Conservation (phyloP, 1,140 invertebrate species). For the Physella acuta region DNA sequence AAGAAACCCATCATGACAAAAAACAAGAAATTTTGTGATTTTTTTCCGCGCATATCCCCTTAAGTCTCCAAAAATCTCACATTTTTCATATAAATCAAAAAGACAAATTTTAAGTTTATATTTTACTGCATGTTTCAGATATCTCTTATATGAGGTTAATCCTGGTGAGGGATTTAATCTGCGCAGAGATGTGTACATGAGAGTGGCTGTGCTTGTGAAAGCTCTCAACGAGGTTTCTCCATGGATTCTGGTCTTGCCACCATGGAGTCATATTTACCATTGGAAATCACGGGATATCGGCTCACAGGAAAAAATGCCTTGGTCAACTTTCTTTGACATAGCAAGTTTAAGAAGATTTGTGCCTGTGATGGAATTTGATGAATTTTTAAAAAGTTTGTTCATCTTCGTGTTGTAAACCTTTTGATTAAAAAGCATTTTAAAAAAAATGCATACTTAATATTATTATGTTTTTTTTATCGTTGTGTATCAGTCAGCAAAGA, state of each 20-base stretch:
- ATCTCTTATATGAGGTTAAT: conserved; percentile 89
- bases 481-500: conserved; percentile 29
- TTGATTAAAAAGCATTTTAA: conserved; percentile 3
- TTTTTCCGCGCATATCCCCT: too few species aligned
- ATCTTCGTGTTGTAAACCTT: not conserved
- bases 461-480: conserved; percentile 4
- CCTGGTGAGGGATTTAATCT: conserved; percentile 95
- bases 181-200: conserved; percentile 90
- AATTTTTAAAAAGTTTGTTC: conserved; percentile 68
- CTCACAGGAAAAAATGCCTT: conserved; percentile 67
- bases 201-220: conserved; percentile 80
- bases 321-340: conserved; percentile 87
- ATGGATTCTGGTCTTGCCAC: conserved; percentile 74
- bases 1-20: too few species aligned
- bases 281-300: conserved; percentile 72
- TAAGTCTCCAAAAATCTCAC: too few species aligned
- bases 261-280: conserved; percentile 87
- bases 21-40: too few species aligned
- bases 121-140: conserved; percentile 33
- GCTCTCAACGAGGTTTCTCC: conserved; percentile 64
- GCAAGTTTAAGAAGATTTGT: conserved; percentile 75
- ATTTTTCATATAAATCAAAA: not conserved
- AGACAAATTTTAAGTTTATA: not conserved
- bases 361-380: conserved; percentile 84
- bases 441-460: not conserved